Conservation (phyloP, 2,113 vertebrate genomes). For the Oncorhynchus nerka region DNA sequence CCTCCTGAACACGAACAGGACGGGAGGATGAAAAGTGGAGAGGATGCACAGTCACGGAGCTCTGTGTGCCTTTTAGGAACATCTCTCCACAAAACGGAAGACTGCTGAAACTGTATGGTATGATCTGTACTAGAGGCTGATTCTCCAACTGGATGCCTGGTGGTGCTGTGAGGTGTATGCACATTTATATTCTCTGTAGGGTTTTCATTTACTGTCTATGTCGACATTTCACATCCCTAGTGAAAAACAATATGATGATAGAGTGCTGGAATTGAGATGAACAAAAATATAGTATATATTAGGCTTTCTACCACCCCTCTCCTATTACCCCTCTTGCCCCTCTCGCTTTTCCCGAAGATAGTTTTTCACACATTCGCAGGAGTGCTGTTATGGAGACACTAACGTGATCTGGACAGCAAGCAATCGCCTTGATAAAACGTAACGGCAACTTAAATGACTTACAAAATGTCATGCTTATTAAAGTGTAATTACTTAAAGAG, state of each 20-base stretch:
- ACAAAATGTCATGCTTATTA: no score
- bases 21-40: background rate
- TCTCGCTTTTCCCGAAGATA: background rate
- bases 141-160: background rate
- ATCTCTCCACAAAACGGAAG: background rate
- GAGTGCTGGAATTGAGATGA: background rate
- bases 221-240: background rate
- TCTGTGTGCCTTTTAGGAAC: constrained; percentile 32
- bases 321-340: background rate
- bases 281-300: no score
- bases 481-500: background rate
- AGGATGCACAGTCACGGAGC: constrained; percentile 21
- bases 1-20: background rate
- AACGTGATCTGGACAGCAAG: background rate
- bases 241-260: background rate
- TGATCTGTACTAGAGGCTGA: background rate
- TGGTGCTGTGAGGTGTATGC: background rate
- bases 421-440: background rate
- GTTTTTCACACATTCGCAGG: constrained; percentile 43
- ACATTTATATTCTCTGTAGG: constrained; percentile 3
- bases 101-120: background rate
- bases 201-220: constrained; percentile 9
- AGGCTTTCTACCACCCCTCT: no score
- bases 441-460: no score
- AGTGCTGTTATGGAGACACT: background rate